Base-by-base conservation (phyloP, 2,797 vertebrate genomes). In the Graptemys geographica region DNA sequence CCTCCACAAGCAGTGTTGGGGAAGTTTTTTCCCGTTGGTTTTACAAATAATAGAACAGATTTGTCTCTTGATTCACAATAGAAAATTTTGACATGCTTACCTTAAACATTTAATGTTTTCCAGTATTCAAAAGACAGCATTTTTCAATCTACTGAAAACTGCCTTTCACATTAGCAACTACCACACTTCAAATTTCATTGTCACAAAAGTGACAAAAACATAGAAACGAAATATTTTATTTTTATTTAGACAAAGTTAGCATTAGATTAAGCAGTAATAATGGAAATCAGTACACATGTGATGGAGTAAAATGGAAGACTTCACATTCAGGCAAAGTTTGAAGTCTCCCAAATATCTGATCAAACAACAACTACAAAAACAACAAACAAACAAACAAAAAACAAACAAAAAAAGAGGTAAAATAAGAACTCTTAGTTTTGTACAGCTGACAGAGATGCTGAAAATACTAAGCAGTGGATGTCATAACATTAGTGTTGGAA, bases 351-450 rank as follows among this genome's bases (percentile, higher is more conserved):
- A 79, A 76, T 2, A 72, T 23, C 41, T 65, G 3, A 57, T 31
- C 3, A 90, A 21, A 88, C 49, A 84, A 2, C 55, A 83, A 5
- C 49, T 6, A 1, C 6, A 65, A 31, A n/a, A 4, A 6, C 18
- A 4, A 6, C 18, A 89, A 89, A 89, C 15, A 89, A 89, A 89
- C 13, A 49, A 49, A 49, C 15, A 89, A 89, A 89, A 41, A 41
- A 41, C 41, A 41, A 41, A 41, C 41, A 41, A 41, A 41, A 41
- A 2, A 2, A 86, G 33, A 86, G 84, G 11, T 1, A 76, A 51
- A 89, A n/a, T 53, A 33, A 56, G 37, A 55, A 41, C 28, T 25
- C n/a, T 56, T 56, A 25, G 9, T 56, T 81, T 28, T 56, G n/a
- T 27, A 55, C 12, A 55, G 13, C n/a, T 27, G 53, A 41, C 53